Base-by-base conservation (phyloP, 2,888 invertebrate genomes). In the Apeira syringaria region DNA sequence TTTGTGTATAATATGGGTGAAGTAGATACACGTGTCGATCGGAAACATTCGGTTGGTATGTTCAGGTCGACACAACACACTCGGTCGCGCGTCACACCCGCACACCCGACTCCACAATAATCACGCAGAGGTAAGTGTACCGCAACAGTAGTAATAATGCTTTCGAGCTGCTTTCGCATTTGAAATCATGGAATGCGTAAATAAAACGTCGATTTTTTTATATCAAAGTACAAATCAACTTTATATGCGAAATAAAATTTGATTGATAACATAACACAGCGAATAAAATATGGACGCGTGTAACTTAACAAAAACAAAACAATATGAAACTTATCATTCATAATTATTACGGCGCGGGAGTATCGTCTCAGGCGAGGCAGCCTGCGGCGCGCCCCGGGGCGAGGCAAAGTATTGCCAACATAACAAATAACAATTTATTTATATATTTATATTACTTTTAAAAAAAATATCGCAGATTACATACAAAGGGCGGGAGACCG, bases 1-100 rank as follows among this genome's bases (percentile, higher is more conserved):
- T 72, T 66, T 24, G 62, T 62, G 64, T 56, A 69, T 68, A 74
- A 72, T 75, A 74, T 63, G 64, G 64, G n/a, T n/a, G n/a, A n/a
- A 71, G 69, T 68, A 57, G 53, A 71, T 72, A 68, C 56, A 60
- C 39, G 59, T 67, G 64, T 33, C 32, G 7, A 45, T 42, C 36
- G 40, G 37, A 11, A 8, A 36, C 57, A 60, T 56, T 57, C 42
- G 31, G 33, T 42, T 38, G 31, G 33, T 42, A 41, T 30, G 27
- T 34, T 26, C 30, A 40, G 4, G 37, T 40, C 40, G 40, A 38
- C 47, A 43, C 45, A 27, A 11, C 15, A 8, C 8, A 5, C 18
- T 30, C 30, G 6, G 29, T 25, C 32, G 8, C 24, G 15, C 1
- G 29, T 25, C 32, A 6, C 24, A 17, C 1, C 2, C 20, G 8